phyloP scores from a whole-genome alignment of 2,888 invertebrate species.

The Pollenia labialis region DNA sequence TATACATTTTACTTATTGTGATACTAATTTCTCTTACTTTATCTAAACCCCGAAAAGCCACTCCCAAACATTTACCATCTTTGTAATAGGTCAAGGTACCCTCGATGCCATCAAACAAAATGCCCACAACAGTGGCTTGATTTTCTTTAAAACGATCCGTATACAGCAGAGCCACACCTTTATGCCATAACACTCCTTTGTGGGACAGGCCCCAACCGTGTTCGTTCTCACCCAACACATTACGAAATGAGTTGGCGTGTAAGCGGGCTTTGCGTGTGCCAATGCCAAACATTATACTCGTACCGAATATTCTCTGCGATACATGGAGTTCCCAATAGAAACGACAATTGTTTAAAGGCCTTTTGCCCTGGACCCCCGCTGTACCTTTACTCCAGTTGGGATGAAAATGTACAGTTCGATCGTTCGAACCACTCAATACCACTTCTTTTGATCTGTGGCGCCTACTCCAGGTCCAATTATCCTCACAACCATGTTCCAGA shows the following conservation, averaged over 20 bases:
- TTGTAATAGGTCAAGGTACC: constrained; percentile 90
- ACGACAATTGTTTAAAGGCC: constrained; percentile 87
- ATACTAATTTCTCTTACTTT: constrained; percentile 80
- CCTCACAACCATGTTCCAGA: constrained; percentile 85
- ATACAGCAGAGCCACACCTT: constrained; percentile 87
- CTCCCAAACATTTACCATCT: constrained; percentile 88
- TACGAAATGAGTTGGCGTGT: constrained; percentile 88
- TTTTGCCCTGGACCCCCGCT: constrained; percentile 88
- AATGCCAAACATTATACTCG: constrained; percentile 91
- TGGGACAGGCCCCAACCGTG: constrained; percentile 90
- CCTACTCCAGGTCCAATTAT: constrained; percentile 89
- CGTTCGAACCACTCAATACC: constrained; percentile 86
- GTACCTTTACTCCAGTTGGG: constrained; percentile 91
- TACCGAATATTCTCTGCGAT: constrained; percentile 88
- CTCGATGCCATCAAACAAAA: constrained; percentile 88
- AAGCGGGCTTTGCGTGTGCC: constrained; percentile 82
- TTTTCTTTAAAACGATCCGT: constrained; percentile 89
- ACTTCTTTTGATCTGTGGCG: constrained; percentile 86
- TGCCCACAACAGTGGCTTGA: constrained; percentile 87
- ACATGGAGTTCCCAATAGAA: constrained; percentile 89
- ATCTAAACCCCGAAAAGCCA: constrained; percentile 88
- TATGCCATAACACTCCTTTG: constrained; percentile 89
- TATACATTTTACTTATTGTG: neutral
- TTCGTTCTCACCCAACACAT: constrained; percentile 89
- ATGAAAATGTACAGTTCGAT: constrained; percentile 88